Evolutionary conservation across 2,797 vertebrate species (phyloP).

Genomic region (Benthosema pterotum): DNA sequence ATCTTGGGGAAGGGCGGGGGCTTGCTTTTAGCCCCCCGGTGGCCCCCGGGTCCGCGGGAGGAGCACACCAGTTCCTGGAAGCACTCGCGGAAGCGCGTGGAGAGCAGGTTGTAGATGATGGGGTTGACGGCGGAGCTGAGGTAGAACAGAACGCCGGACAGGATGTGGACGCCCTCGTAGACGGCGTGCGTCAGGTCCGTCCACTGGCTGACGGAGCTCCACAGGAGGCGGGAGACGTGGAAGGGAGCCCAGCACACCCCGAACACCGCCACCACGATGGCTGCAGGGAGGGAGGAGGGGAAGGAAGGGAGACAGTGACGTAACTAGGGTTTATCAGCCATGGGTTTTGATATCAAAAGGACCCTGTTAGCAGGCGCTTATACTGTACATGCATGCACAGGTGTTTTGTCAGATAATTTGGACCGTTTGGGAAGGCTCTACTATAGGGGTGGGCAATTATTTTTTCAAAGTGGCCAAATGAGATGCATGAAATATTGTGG

Average conservation of each 20-base stretch:
- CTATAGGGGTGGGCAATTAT: too few relatives aligned
- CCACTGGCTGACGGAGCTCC: conserved; percentile 84
- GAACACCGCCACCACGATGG: conserved; percentile 82
- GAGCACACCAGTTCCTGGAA: conserved; percentile 80
- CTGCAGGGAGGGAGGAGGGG: conserved; percentile 53
- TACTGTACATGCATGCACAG: too few relatives aligned
- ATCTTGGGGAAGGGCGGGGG: conserved; percentile 68
- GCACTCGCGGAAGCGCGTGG: conserved; percentile 81
- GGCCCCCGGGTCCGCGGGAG: conserved; percentile 55
- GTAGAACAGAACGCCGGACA: conserved; percentile 84
- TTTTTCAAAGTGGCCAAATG: too few relatives aligned
- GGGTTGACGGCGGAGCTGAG: conserved; percentile 84
- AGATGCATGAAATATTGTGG: too few relatives aligned
- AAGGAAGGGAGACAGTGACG: conserved; percentile 9
- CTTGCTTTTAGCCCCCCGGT: conserved; percentile 57
- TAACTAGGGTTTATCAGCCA: too few relatives aligned
- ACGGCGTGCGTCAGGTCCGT: conserved; percentile 81
- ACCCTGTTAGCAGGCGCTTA: too few relatives aligned
- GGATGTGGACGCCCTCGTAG: conserved; percentile 83
- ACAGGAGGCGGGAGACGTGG: conserved; percentile 82
- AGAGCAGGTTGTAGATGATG: conserved; percentile 84
- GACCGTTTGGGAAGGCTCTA: too few relatives aligned
- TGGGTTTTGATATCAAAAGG: too few relatives aligned
- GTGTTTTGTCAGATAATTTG: too few relatives aligned
- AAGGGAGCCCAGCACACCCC: conserved; percentile 86